phyloP scores from a whole-genome alignment of 1,140 invertebrate species.

The Charaxes varanes region DNA sequence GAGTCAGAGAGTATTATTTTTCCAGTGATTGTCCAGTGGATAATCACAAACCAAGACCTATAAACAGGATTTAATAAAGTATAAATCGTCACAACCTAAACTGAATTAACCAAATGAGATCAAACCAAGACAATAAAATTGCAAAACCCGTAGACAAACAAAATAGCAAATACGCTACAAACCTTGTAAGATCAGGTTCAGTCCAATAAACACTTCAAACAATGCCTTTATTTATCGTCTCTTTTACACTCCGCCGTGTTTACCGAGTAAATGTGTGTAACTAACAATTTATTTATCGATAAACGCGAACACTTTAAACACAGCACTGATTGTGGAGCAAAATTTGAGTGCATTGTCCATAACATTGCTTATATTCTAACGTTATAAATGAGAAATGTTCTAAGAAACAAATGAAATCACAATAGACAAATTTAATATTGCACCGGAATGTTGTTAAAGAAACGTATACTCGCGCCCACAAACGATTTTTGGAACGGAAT shows the following conservation, averaged over 20 bases:
- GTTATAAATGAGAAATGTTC: too few species aligned
- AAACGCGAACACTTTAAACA: conserved; percentile 23
- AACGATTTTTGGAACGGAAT: too few species aligned
- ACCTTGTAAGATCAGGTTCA: conserved; percentile 19
- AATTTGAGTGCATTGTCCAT: conserved; percentile 9
- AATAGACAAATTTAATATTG: too few species aligned
- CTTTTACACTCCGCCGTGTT: conserved; percentile 24
- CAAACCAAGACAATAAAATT: neutral
- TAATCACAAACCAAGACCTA: too few species aligned
- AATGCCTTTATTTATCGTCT: conserved; percentile 34
- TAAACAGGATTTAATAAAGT: too few species aligned
- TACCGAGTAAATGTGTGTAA: conserved; percentile 22
- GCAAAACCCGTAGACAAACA: neutral
- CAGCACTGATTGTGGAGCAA: conserved; percentile 9
- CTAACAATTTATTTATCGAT: conserved; percentile 30
- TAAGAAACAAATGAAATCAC: too few species aligned
- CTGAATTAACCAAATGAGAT: too few species aligned
- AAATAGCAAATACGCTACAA: neutral
- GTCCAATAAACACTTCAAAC: conserved; percentile 36
- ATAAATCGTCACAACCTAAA: too few species aligned
- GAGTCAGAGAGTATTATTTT: too few species aligned
- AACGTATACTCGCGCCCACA: too few species aligned
- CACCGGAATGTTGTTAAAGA: too few species aligned
- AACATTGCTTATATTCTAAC: neutral
- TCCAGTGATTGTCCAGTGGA: too few species aligned